Conservation (phyloP, 2,888 invertebrate species). For the Acleris cristana region DNA sequence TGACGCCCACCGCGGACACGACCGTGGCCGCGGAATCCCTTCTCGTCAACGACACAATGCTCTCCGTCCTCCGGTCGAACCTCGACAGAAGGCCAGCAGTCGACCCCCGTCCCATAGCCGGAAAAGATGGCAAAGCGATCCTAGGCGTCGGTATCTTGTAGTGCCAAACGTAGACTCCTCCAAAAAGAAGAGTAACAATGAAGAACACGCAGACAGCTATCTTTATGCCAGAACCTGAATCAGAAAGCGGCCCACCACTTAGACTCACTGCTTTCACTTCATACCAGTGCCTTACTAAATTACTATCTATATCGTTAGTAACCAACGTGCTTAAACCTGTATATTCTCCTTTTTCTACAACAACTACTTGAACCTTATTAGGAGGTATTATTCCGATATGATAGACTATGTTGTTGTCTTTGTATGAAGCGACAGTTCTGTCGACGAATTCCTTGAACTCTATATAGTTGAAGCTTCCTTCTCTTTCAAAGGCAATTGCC, state of each 20-base stretch:
- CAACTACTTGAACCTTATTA: conserved; percentile 63
- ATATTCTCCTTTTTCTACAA: conserved; percentile 68
- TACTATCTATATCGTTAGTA: conserved; percentile 55
- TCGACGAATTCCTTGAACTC: conserved; percentile 59
- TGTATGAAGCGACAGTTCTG: conserved; percentile 52
- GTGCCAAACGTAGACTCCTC: conserved; percentile 64
- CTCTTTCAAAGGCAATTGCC: conserved; percentile 56
- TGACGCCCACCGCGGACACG: conserved; percentile 45
- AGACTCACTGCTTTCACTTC: conserved; percentile 52
- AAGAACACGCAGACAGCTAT: conserved; percentile 69
- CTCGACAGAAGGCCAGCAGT: conserved; percentile 57
- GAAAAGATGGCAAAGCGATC: conserved; percentile 47
- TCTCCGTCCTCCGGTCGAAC: conserved; percentile 68
- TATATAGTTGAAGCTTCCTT: conserved; percentile 59
- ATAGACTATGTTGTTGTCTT: conserved; percentile 52
- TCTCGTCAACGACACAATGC: conserved; percentile 70
- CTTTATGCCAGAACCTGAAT: conserved; percentile 60
- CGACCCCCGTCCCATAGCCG: conserved; percentile 48
- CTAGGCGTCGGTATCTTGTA: conserved; percentile 51
- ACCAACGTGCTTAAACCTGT: conserved; percentile 63
- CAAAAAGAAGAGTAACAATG: conserved; percentile 56
- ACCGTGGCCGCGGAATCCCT: conserved; percentile 62
- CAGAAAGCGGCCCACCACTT: conserved; percentile 65
- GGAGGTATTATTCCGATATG: conserved; percentile 59
- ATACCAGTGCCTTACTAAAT: conserved; percentile 55